phyloP scores from a whole-genome alignment of 2,113 vertebrate genomes.

The Pelusios castaneus region DNA sequence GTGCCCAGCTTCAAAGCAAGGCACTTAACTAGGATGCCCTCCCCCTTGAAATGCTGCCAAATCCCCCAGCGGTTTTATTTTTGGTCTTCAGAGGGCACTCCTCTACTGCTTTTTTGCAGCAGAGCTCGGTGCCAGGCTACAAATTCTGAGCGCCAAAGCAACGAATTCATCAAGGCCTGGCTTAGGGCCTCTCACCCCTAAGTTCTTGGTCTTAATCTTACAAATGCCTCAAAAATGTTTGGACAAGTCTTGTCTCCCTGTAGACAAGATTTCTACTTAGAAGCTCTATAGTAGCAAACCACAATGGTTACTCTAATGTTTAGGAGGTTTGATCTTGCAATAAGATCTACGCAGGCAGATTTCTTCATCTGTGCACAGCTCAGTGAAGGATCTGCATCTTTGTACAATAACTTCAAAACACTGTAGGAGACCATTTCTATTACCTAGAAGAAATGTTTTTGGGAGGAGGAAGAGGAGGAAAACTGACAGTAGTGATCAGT shows the following conservation, averaged over 20 bases:
- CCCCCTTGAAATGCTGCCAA: no score
- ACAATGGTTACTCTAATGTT: not conserved
- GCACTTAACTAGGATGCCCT: no score
- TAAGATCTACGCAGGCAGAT: not conserved
- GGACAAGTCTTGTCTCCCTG: not conserved
- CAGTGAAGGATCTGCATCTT: not conserved
- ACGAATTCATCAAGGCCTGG: no score
- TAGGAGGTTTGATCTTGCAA: not conserved
- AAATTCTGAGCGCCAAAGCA: no score
- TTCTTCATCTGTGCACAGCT: not conserved
- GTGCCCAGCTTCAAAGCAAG: no score
- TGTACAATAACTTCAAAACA: not conserved
- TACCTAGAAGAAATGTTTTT: not conserved
- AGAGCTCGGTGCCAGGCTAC: no score
- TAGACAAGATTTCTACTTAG: not conserved
- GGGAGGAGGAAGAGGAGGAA: accelerated
- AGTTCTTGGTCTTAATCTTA: not conserved
- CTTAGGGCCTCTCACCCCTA: not conserved
- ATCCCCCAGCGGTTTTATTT: no score
- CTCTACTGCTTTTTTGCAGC: no score
- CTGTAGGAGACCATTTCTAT: not conserved
- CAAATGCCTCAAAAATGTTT: not conserved
- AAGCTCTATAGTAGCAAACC: not conserved
- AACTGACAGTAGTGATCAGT: not conserved
- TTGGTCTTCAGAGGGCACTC: no score